Evolutionary conservation across 2,797 vertebrate genomes (phyloP).

Genomic region (Pristis pectinata): DNA sequence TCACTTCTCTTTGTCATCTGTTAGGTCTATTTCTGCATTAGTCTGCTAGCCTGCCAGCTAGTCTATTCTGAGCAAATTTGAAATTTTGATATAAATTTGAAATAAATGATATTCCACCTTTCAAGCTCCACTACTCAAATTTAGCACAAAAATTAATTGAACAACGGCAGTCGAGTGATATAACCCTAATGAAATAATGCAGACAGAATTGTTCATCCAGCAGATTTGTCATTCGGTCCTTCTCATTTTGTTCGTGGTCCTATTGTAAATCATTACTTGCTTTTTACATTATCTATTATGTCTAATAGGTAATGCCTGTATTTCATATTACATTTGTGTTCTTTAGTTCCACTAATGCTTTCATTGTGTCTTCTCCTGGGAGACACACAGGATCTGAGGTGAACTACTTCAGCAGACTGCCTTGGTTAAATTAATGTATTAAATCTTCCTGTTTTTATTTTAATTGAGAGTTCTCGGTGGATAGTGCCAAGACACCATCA

Average conservation of each 20-base stretch:
- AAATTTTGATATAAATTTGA: slow-evolving; percentile 27
- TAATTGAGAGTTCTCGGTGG: slow-evolving; percentile 12
- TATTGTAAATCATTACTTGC: slow-evolving; percentile 31
- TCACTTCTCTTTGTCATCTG: background rate
- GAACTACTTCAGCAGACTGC: background rate
- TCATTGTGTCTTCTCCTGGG: slow-evolving; percentile 35
- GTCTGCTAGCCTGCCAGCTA: background rate
- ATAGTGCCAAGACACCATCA: background rate
- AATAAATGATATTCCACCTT: slow-evolving; percentile 25
- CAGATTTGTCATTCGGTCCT: slow-evolving; percentile 17
- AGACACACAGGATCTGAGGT: slow-evolving; percentile 1
- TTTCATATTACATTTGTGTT: slow-evolving; percentile 30
- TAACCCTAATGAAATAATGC: slow-evolving; percentile 27
- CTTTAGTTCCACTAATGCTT: slow-evolving; percentile 18
- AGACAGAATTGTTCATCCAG: background rate
- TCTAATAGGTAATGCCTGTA: slow-evolving; percentile 36
- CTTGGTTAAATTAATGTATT: slow-evolving; percentile 17
- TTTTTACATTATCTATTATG: slow-evolving; percentile 36
- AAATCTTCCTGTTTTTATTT: slow-evolving; percentile 8
- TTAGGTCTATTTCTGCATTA: background rate
- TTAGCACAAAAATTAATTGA: slow-evolving; percentile 28
- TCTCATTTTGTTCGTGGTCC: background rate
- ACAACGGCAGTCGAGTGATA: background rate
- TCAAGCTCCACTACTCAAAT: slow-evolving; percentile 32
- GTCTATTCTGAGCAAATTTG: background rate